Base-by-base conservation (phyloP, 1,140 invertebrate genomes). In the Sarcophaga bullata region DNA sequence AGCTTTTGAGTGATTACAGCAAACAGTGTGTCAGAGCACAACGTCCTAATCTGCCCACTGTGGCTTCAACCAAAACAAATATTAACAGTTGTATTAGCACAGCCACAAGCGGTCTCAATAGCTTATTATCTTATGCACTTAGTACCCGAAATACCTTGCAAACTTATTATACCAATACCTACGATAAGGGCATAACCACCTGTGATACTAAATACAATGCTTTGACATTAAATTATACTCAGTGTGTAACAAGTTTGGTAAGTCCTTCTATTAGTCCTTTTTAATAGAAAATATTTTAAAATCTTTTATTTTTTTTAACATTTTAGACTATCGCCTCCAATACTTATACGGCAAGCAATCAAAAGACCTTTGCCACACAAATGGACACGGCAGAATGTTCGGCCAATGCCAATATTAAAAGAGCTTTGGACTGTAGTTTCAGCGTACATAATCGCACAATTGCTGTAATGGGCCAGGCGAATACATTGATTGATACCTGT, bases 1-100 rank as follows among this genome's bases (percentile, higher is more conserved):
- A 81, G 25, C 13, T 62, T 37, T 37, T 81, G n/a, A 76, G 50
- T 73, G 68, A 81, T 5, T 50, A 25, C 0, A 54, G 49, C 19
- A 83, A 83, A 25, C 19, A 75, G 15, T 83, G 82, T 47, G 82
- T 83, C 3, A 68, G 52, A 19, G 58, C 81, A 52, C 81, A 75
- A 62, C 72, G 17, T 19, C 9, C 8, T 1, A n/a, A 73, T 8
- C 0, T 83, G n/a, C 68, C 73, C 2, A 81, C 73, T 25, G 68
- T 19, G 11, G 49, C 37, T 5, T n/a, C 48, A 1, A 50, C 75
- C 25, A 81, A 81, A 19, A 52, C 37, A 0, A 46, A 11, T 47
- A 48, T 81, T 48, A 37, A 47, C 8, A 81, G 37, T 48, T 83
- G 82, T 73, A n/a, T 81, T 15, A 50, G 8, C 15, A 19, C 6